Evolutionary conservation across 2,888 invertebrate genomes (phyloP), one percentile per base, ranked within the genome.

Genomic region (Cosmopolites sordidus): DNA sequence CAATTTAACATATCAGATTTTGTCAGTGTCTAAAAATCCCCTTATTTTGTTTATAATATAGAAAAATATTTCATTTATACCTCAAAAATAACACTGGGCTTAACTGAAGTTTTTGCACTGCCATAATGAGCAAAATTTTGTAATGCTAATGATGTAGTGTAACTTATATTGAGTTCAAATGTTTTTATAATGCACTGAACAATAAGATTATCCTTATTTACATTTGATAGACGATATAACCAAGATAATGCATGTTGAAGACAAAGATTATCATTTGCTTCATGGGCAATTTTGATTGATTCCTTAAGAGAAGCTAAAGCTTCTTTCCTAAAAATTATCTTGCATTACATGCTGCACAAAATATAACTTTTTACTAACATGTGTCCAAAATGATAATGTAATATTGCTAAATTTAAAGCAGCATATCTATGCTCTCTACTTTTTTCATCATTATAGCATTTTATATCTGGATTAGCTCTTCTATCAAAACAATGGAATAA

Each of bases 1-100:
- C 87, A 90, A 72, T 92, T 93, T 8, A 92, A 78, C 11, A 89
- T 82, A 66, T 94, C 93, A 58, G 92, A 91, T 72, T 87, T 88
- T 62, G 86, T 83, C 54, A 93, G 77, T 43, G 89, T 81, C 82
- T 69, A 45, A 12, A 60, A 60, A n/a, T n/a, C n/a, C n/a, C n/a
- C n/a, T n/a, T 51, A 42, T 15, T 40, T 2, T 14, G 40, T 15
- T 15, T 3, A 5, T 40, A 14, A 40, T 16, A 9, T 16, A 40
- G 17, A 48, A n/a, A 8, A 44, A 38, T 43, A 14, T 38, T 12
- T 16, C 15, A 37, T 11, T 11, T 37, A 46, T 46, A 83, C 83
- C 74, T 81, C 83, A 66, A 83, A 84, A n/a, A 86, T 82, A 50
- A 80, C 75, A 2, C 80, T 76, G 0, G 89, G 89, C 64, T 75